Conservation (phyloP, 2,113 vertebrate genomes). For the Peromyscus californicus region DNA sequence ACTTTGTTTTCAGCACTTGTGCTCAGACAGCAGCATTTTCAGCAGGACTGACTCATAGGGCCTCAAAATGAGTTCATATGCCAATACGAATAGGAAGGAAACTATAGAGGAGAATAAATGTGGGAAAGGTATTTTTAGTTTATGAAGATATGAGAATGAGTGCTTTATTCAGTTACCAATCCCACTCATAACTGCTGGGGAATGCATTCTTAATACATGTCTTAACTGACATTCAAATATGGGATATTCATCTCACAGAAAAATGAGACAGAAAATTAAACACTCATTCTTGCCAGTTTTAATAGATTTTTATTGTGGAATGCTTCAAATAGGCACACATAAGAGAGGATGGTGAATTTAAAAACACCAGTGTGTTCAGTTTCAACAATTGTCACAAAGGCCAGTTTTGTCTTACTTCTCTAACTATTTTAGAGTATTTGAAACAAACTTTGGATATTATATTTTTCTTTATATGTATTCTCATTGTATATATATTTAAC, state of each 20-base stretch:
- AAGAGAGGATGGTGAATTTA: background rate
- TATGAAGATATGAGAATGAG: background rate
- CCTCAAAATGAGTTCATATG: slow-evolving; percentile 34
- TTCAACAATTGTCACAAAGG: background rate
- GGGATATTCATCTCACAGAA: background rate
- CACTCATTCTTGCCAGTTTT: background rate
- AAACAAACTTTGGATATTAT: slow-evolving; percentile 42
- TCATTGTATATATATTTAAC: no score
- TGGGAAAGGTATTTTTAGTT: slow-evolving; percentile 36
- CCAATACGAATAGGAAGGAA: slow-evolving; percentile 14
- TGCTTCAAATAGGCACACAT: slow-evolving; percentile 22
- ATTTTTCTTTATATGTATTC: slow-evolving; percentile 14
- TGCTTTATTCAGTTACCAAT: background rate
- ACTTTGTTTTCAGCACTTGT: slow-evolving; percentile 40
- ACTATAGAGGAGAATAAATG: background rate
- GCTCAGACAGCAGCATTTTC: slow-evolving; percentile 36
- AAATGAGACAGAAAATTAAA: slow-evolving; percentile 13
- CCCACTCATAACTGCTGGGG: background rate
- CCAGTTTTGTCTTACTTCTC: background rate
- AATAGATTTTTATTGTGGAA: slow-evolving; percentile 31
- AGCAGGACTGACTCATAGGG: background rate
- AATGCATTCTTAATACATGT: background rate
- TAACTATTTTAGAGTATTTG: slow-evolving; percentile 34
- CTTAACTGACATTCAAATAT: background rate
- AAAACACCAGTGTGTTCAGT: background rate